Conservation (phyloP, 2,113 vertebrate species). For the Leucopsar rothschildi region DNA sequence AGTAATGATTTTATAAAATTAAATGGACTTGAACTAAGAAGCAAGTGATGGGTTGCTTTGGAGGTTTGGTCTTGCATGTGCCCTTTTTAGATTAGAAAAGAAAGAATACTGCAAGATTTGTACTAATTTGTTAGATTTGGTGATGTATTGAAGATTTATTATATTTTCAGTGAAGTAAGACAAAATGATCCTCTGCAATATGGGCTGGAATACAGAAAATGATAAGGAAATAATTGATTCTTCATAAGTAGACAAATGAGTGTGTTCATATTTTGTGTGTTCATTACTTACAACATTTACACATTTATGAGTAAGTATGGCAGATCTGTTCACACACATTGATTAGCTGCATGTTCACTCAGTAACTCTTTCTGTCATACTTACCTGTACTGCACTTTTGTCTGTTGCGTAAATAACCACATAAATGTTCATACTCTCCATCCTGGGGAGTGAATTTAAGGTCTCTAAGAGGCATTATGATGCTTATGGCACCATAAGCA, state of each 20-base stretch:
- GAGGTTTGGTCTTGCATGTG: not conserved
- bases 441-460: not conserved
- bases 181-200: conserved; percentile 42
- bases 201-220: conserved; percentile 42
- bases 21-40: conserved; percentile 1
- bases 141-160: conserved; percentile 62
- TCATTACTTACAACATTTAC: conserved; percentile 68
- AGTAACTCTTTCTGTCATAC: conserved; percentile 58
- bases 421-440: not conserved
- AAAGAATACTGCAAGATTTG: conserved; percentile 11
- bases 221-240: conserved; percentile 65
- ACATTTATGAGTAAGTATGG: conserved; percentile 61
- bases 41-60: not conserved
- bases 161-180: conserved; percentile 61
- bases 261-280: conserved; percentile 63
- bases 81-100: conserved; percentile 6
- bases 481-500: fast-evolving
- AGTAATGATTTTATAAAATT: conserved; percentile 14
- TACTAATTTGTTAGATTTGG: conserved; percentile 54
- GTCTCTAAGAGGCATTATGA: not conserved
- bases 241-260: conserved; percentile 62
- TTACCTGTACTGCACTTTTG: not conserved
- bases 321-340: conserved; percentile 37
- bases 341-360: conserved; percentile 43
- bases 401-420: not conserved